Evolutionary conservation across 2,113 vertebrate species (phyloP), one percentile per base, ranked within the genome.

Genomic region (Thunnus maccoyii): DNA sequence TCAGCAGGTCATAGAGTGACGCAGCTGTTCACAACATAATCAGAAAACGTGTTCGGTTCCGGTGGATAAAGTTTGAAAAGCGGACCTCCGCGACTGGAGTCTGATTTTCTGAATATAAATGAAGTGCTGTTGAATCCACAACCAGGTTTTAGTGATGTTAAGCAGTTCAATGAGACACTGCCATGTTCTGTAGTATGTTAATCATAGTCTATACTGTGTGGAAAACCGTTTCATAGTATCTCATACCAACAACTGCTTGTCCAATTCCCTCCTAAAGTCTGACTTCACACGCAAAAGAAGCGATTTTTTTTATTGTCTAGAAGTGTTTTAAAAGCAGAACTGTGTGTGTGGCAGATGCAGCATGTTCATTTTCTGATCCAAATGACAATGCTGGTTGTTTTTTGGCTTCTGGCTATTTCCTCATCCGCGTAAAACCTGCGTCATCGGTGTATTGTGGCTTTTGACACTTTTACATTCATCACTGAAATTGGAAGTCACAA

Each of bases 401-500:
- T 61, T 4, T 1, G 13, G 2, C 25, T 17, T 17, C 20, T 14
- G 55, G 17, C 8, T 27, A 11, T 65, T 52, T 66, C 27, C 8
- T 41, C 56, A 3, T 50, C 15, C 86, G 88, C 78, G 78, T 84
- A 82, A 88, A 82, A 77, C 36, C 3, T 74, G 78, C 86, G 81
- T 88, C 89, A 85, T 74, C 52, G 1, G 50, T 15, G n/a, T 55
- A 3, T 3, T 51, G 15, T 55, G 27, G 51, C 27, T 72, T 52
- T 47, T 65, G 15, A 71, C 60, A 58, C 68, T 27, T 71, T 10
- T 62, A 27, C 6, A 63, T 74, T 20, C 10, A 32, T 69, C 5
- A 55, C 1, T 65, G 1, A 66, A 14, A 81, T 3, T 32, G 14
- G 30, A 68, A 41, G 30, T 55, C 13, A 10, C 1, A 5, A 6